Evolutionary conservation across 2,113 vertebrate genomes (phyloP).

Genomic region (Romanogobio albipinnatus): DNA sequence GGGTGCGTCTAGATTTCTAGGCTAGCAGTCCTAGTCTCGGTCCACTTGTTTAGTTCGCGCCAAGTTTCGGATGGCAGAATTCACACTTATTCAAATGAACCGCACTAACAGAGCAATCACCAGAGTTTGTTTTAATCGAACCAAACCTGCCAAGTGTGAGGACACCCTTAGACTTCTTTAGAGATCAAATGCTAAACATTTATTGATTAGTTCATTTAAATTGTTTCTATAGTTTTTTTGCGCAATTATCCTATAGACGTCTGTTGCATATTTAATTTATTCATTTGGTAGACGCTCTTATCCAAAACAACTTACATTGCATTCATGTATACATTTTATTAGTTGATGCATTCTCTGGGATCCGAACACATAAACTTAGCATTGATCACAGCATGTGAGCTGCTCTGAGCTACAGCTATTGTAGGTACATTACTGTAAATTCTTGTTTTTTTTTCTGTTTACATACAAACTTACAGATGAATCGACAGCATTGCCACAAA

Average conservation of each 20-base stretch:
- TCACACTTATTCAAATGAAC: too few relatives aligned
- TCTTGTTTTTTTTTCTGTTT: background rate
- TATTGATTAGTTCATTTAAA: background rate
- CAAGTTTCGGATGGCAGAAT: too few relatives aligned
- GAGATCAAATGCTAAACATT: background rate
- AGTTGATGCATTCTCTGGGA: background rate
- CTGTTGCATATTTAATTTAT: background rate
- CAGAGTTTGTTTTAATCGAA: too few relatives aligned
- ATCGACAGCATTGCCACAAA: background rate
- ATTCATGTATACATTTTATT: background rate
- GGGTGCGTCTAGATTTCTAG: too few relatives aligned
- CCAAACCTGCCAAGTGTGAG: too few relatives aligned
- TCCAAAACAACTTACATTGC: background rate
- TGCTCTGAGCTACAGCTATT: background rate
- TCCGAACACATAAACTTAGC: background rate
- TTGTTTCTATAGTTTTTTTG: too few relatives aligned
- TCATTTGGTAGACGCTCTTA: background rate
- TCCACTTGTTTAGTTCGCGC: too few relatives aligned
- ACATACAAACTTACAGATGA: background rate
- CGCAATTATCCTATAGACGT: too few relatives aligned
- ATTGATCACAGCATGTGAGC: background rate
- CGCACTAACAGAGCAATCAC: too few relatives aligned
- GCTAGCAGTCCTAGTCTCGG: too few relatives aligned
- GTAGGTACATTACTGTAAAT: background rate
- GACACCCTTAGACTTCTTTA: background rate